Percentiles rank a stretch among this genome's conserved stretches.
phyloP scores from a whole-genome alignment of 2,888 invertebrate species.

The Muschampia plurimacula region DNA sequence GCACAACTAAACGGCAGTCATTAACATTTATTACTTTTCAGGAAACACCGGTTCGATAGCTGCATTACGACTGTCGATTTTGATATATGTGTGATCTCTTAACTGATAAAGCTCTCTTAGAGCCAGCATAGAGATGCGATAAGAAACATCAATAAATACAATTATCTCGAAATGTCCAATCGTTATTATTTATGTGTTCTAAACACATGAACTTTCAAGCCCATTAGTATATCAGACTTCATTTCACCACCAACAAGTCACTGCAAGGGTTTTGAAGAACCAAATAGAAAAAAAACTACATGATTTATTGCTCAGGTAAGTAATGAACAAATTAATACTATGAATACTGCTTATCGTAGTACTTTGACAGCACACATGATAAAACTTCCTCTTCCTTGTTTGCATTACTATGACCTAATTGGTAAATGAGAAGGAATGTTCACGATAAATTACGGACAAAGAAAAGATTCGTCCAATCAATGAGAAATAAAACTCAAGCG shows the following conservation, averaged over 20 bases:
- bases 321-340: constrained; percentile 29
- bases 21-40: constrained; percentile 62
- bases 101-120: constrained; percentile 33
- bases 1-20: constrained; percentile 35
- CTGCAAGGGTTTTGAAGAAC: neutral
- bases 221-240: constrained; percentile 31
- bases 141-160: constrained; percentile 44
- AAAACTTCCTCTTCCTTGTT: constrained; percentile 38
- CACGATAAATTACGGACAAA: constrained; percentile 22
- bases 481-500: constrained; percentile 12
- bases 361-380: constrained; percentile 29
- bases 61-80: constrained; percentile 40
- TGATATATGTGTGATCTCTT: constrained; percentile 39
- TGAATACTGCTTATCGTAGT: constrained; percentile 23
- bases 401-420: constrained; percentile 37
- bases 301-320: constrained; percentile 25
- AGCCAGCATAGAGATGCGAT: constrained; percentile 34
- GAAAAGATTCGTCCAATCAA: constrained; percentile 21
- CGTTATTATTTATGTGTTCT: constrained; percentile 37
- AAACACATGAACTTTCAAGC: constrained; percentile 21
- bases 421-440: constrained; percentile 25
- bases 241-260: constrained; percentile 23
- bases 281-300: constrained; percentile 28
- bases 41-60: constrained; percentile 58
- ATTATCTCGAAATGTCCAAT: constrained; percentile 40